Percentiles rank a stretch among this genome's conserved stretches.
These are phyloP conservation scores for Telenomus remus DNA, from an alignment of 1,140 invertebrate genomes.

Conservation along the genomic window DNA sequence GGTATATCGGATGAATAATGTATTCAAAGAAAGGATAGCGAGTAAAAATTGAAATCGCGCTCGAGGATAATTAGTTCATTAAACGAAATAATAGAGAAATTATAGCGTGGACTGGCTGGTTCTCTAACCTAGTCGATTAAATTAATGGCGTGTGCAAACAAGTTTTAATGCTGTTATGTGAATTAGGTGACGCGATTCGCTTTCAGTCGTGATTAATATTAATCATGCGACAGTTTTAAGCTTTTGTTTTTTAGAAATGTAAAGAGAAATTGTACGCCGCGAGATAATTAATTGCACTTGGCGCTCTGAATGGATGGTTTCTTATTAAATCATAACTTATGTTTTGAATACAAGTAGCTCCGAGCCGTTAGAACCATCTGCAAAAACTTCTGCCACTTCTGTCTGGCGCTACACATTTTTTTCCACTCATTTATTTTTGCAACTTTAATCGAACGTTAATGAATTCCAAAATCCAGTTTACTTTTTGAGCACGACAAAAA, in stretches of 20 bases:
- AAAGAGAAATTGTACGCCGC: not conserved
- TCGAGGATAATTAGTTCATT: constrained; percentile 14
- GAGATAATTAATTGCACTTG: constrained; percentile 1
- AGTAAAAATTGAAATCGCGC: not conserved
- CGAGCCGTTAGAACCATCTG: no score
- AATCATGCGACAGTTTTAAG: constrained; percentile 9
- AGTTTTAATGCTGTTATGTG: constrained; percentile 10
- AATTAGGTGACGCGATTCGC: constrained; percentile 15
- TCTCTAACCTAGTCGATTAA: constrained; percentile 1
- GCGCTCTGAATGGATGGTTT: not conserved
- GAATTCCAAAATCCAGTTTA: no score
- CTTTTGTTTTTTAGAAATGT: constrained; percentile 21
- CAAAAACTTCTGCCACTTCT: no score
- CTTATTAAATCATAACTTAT: no score
- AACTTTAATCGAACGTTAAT: no score
- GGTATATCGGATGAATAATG: constrained; percentile 19
- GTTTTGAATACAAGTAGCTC: no score
- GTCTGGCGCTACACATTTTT: no score
- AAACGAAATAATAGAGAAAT: constrained; percentile 29
- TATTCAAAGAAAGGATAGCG: constrained; percentile 12
- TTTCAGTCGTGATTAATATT: constrained; percentile 19
- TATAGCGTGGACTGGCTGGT: constrained; percentile 16
- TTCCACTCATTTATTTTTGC: no score
- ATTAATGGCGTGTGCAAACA: not conserved
- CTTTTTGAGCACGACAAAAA: no score